Conservation (phyloP, 2,797 vertebrate species). For the Peromyscus aztecus region DNA sequence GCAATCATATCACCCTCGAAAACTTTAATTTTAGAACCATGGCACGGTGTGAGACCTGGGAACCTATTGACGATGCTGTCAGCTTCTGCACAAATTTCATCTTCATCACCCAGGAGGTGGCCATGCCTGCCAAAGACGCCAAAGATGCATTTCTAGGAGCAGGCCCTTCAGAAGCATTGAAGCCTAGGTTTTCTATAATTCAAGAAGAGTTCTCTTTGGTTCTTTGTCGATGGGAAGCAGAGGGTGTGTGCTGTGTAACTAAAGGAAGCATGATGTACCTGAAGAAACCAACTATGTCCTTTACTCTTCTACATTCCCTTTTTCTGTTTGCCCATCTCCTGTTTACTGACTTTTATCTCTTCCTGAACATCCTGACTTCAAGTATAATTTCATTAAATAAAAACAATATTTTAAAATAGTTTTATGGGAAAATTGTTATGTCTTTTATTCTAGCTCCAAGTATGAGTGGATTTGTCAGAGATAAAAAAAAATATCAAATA, state of each 20-base stretch:
- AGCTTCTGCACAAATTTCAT: constrained; percentile 78
- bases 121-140: constrained; percentile 55
- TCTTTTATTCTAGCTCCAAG: neutral
- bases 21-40: constrained; percentile 80
- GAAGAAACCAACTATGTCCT: neutral
- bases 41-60: constrained; percentile 27
- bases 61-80: constrained; percentile 63
- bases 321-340: neutral
- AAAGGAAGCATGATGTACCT: neutral
- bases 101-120: constrained; percentile 75
- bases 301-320: neutral
- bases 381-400: neutral
- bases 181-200: constrained; percentile 47
- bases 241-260: neutral
- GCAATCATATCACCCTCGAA: constrained; percentile 73
- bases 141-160: constrained; percentile 57
- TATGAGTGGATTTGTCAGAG: neutral
- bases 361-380: neutral
- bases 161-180: constrained; percentile 51
- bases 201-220: neutral
- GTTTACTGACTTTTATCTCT: neutral
- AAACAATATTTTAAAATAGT: constrained; percentile 14
- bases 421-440: constrained; percentile 33
- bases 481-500: constrained; percentile 24
- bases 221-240: neutral